Evolutionary conservation across 2,888 invertebrate species (phyloP).

Genomic region (Drosophila monieri): DNA sequence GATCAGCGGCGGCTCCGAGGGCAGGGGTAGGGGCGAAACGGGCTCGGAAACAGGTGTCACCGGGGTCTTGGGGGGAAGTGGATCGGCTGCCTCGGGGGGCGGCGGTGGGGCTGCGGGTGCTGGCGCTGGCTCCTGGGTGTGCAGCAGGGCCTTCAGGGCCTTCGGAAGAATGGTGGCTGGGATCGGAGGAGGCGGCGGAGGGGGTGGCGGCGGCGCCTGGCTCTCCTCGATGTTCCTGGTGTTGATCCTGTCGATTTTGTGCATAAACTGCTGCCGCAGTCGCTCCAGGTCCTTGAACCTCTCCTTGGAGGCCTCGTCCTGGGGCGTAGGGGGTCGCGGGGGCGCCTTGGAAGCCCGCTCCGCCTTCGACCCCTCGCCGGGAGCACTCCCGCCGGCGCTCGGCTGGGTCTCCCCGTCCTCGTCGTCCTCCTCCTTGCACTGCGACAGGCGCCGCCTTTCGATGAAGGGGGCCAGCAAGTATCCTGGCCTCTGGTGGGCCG

Average conservation of each 20-base stretch:
- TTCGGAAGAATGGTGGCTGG: constrained; percentile 82
- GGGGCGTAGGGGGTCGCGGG: constrained; percentile 78
- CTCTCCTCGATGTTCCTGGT: constrained; percentile 81
- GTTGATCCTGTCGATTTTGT: constrained; percentile 82
- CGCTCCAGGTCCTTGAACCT: constrained; percentile 82
- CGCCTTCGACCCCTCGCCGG: constrained; percentile 36
- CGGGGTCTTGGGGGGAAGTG: not conserved
- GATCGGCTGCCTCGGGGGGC: not conserved
- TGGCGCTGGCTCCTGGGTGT: constrained; percentile 25
- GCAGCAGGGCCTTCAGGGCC: constrained; percentile 77
- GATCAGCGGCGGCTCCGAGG: constrained; percentile 64
- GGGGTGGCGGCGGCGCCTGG: constrained; percentile 67
- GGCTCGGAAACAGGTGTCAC: constrained; percentile 3
- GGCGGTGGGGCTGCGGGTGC: not conserved
- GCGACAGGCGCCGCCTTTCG: constrained; percentile 89
- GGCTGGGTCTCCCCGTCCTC: constrained; percentile 85
- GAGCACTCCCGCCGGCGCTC: constrained; percentile 10
- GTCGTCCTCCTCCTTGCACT: constrained; percentile 93
- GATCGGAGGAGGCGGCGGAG: constrained; percentile 80
- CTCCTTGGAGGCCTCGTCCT: constrained; percentile 75
- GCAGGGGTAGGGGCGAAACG: constrained; percentile 24
- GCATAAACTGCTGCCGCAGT: constrained; percentile 82
- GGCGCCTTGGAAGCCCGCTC: constrained; percentile 68
- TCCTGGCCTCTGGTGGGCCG: constrained; percentile 67
- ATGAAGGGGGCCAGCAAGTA: constrained; percentile 85